Base-by-base conservation (phyloP, 1,140 invertebrate genomes). In the Bombus difficillimus region DNA sequence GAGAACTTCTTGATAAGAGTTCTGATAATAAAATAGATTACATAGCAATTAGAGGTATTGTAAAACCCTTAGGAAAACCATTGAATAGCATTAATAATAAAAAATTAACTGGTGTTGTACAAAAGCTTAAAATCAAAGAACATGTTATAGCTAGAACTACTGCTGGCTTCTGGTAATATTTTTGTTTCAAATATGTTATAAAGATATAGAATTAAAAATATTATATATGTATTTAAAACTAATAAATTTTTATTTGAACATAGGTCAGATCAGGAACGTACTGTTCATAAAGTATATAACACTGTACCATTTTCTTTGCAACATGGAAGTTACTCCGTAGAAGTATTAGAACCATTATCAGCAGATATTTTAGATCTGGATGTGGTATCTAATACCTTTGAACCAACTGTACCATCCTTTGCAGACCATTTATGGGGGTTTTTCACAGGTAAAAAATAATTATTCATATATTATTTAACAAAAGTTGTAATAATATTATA, bases 341-440 rank as follows among this genome's bases (percentile, higher is more conserved):
- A 98, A 95, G 95, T 98, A 76, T 90, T 97, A 15, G 97, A 98
- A 94, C 96, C 97, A 3, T 92, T 98, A 69, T 95, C 96, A 47
- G 97, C 97, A 13, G 97, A 97, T 87, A 96, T 97, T 82, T 95
- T 98, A 95, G 97, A 98, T 91, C 95, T 98, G 95, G 97, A 98
- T 92, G 96, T 97, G 4, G 96, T 98, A 83, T 97, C 97, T 57
- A 97, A 98, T 93, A 96, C 96, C 83, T 98, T 97, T 95, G 97
- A 97, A 92, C 97, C 97, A 37, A 97, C 96, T 90, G 96, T 95
- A 3, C 96, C 97, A 25, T 96, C 96, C 53, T 95, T 98, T 53
- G 96, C 97, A 79, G 97, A 98, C 94, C 97, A 97, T 93, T 94
- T 98, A n/a, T 97, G 97, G 96, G 97, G 97, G 22, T 98, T 97